Base-by-base conservation (phyloP, 2,113 vertebrate species). In the Amblyornis subalaris region DNA sequence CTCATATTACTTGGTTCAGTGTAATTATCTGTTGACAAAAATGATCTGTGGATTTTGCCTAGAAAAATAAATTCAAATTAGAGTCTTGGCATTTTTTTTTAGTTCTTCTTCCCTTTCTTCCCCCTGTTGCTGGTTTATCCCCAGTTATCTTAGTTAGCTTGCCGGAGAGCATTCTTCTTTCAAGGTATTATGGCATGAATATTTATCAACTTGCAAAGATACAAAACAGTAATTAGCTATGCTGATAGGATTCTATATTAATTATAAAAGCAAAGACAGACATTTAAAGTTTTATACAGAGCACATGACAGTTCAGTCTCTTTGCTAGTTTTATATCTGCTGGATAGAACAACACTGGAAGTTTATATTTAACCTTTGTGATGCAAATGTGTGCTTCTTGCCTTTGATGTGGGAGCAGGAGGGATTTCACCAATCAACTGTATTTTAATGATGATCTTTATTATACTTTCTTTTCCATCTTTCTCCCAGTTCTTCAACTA, bases 1-100 rank as follows among this genome's bases (percentile, higher is more conserved):
- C 15, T 87, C 58, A 38, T 72, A 65, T 71, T 90, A 94, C 61
- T 82, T 90, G 61, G 44, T 60, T 74, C 44, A 66, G 16, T 50
- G 45, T 80, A 78, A 94, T 90, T 80, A 85, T 31, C 29, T 55
- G 50, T 35, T 82, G 48, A 53, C 65, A 91, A 73, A 95, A 94
- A 57, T 42, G 3, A 62, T 86, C 36, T 87, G 57, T 81, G 38
- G 47, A 67, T 85, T 66, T 79, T 90, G 29, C 69, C 17, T 85
- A 60, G 62, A 84, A 94, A 96, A 95, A 36, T 14, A 77, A 88
- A 87, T 89, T 88, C 20, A 75, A 75, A 67, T 81, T 29, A 51
- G 21, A 31, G 44, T n/a, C 50, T 66, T 79, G 10, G 14, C 60
- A 22, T 31, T 64, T 3, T 15, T n/a, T 40, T 64, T 28, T 24